Percentiles rank a stretch among this genome's conserved stretches.
Conservation (phyloP, 2,888 invertebrate species). For the Autographa pulchrina region DNA sequence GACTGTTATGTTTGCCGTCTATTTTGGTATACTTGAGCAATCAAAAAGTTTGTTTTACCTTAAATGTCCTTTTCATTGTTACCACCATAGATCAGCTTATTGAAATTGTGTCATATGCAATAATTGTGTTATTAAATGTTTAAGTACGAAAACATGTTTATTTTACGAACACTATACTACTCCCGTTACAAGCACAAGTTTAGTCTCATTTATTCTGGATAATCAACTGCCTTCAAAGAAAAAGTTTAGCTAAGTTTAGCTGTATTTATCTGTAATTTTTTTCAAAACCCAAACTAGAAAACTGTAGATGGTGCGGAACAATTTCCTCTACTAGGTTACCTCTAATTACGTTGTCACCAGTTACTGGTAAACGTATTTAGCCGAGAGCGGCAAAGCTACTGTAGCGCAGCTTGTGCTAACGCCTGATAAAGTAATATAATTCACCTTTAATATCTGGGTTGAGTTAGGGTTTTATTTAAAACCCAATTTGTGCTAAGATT, state of each 20-base stretch:
- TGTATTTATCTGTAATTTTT: neutral
- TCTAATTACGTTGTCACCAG: conserved; percentile 79
- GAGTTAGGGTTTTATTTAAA: neutral
- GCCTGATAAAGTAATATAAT: neutral
- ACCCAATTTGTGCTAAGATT: neutral
- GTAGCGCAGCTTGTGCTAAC: conserved; percentile 18
- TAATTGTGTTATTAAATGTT: neutral
- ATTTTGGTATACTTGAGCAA: conserved; percentile 70
- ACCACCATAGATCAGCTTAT: neutral
- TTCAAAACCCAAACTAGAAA: neutral
- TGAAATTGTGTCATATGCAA: neutral
- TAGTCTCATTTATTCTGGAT: neutral
- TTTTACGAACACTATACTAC: neutral
- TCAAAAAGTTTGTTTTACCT: conserved; percentile 64
- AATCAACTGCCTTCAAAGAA: neutral
- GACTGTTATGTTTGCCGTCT: conserved; percentile 67
- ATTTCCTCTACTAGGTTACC: conserved; percentile 18
- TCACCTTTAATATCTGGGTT: neutral
- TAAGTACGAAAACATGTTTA: neutral
- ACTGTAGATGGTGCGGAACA: conserved; percentile 6
- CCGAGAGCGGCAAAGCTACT: conserved; percentile 20
- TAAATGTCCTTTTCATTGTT: conserved; percentile 37
- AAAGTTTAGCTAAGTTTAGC: neutral
- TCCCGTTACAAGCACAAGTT: neutral
- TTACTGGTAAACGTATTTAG: conserved; percentile 24